Percentiles rank a stretch among this genome's conserved stretches.
These are phyloP conservation scores for Agrochola litura DNA, from an alignment of 2,888 invertebrate genomes.

Conservation along the genomic window DNA sequence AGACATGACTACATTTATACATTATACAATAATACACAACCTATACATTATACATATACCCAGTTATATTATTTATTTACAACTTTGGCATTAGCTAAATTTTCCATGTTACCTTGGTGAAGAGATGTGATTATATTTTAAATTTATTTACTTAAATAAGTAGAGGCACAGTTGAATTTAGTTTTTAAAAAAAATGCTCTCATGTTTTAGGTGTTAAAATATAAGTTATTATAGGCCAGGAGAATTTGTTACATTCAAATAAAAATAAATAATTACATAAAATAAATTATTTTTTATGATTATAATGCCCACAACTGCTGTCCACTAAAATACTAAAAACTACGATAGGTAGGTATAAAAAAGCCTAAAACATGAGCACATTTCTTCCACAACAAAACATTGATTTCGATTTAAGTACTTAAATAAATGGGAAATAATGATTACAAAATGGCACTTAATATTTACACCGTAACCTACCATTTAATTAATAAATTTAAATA, in stretches of 20 bases:
- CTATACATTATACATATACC: constrained; percentile 71
- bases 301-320: constrained; percentile 17
- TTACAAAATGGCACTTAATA: constrained; percentile 84
- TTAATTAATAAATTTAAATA: constrained; percentile 61
- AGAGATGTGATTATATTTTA: constrained; percentile 35
- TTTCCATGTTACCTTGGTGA: constrained; percentile 50
- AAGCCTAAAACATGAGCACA: constrained; percentile 48
- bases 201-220: constrained; percentile 34
- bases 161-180: constrained; percentile 49
- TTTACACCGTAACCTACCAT: constrained; percentile 76
- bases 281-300: neutral
- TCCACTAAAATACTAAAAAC: neutral
- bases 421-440: constrained; percentile 71
- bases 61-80: constrained; percentile 75
- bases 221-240: too few relatives aligned
- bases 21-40: constrained; percentile 74
- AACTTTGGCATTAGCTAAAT: constrained; percentile 89
- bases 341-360: neutral
- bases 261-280: neutral
- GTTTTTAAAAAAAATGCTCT: constrained; percentile 31
- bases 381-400: constrained; percentile 54
- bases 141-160: constrained; percentile 15
- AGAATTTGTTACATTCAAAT: neutral
- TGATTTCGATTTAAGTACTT: constrained; percentile 56
- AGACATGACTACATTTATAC: constrained; percentile 62